Conservation (phyloP, 2,113 vertebrate genomes). For the Melierax canorus region DNA sequence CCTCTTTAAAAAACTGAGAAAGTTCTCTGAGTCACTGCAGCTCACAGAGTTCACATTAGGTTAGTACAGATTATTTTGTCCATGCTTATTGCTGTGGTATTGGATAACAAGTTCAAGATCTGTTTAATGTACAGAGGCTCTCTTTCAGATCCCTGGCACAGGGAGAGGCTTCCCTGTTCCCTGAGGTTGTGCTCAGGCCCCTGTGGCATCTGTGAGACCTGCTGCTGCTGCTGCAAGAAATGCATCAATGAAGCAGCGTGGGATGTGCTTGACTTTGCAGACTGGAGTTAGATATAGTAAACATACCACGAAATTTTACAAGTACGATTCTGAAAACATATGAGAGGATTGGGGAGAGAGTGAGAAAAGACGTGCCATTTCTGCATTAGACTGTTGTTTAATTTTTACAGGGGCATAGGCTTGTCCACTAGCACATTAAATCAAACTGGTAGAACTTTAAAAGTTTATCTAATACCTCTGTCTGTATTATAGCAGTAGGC, state of each 20-base stretch:
- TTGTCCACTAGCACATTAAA: neutral
- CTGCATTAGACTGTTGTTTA: neutral
- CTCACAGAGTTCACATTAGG: neutral
- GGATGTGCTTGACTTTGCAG: neutral
- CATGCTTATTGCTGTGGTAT: neutral
- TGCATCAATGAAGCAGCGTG: neutral
- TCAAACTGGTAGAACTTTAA: neutral
- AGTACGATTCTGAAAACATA: neutral
- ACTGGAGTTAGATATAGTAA: neutral
- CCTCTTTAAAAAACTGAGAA: neutral
- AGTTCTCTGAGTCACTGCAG: neutral
- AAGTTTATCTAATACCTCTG: neutral
- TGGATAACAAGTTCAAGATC: neutral
- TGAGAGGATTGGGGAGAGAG: neutral
- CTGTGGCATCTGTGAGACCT: neutral
- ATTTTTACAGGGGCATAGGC: neutral
- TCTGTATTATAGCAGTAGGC: neutral
- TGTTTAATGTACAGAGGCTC: neutral
- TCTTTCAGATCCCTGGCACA: neutral
- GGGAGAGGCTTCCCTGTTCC: neutral
- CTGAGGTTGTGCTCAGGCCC: neutral
- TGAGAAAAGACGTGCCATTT: neutral
- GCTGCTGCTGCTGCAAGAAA: neutral
- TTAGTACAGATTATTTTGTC: neutral
- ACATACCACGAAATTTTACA: neutral